Evolutionary conservation across 2,888 invertebrate species (phyloP), one percentile per base, ranked within the genome.

Genomic region (Acronicta aceris): DNA sequence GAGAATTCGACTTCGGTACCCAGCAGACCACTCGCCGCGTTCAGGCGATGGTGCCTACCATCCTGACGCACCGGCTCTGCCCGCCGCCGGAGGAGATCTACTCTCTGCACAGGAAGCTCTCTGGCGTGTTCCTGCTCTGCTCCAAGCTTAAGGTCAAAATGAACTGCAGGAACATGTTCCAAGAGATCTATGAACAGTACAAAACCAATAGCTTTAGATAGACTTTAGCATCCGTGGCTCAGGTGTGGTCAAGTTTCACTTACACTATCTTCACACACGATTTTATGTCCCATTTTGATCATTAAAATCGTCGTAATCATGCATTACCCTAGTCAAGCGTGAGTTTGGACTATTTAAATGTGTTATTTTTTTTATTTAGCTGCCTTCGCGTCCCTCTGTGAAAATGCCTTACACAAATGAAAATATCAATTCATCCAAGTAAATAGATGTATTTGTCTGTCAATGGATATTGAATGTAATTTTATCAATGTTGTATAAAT

Each of bases 41-140:
- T 65, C 98, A 99, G 73, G 95, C 96, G 5, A 90, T 98, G 17
- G 97, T 99, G 1, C 99, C 99, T 0, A 98, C 99, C 0, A 99
- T 99, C 96, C 95, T 99, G 53, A 96, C 97, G 46, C 98, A 99
- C 85, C 95, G 99, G 21, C 95, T 99, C 2, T 98, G 98, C 64
- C 99, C 99, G 1, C 99, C 99, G 0, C 99, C 99, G 0, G 99
- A 99, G 89, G 99, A 99, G 93, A 98, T 99, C 75, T 99, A 99
- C 93, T 99, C 99, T 0, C 95, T 99, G 17, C 99, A 99, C 88
- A 96, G 99, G 61, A 99, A 99, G 93, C 95, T 99, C 48, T 98
- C 99, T 0, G 99, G 99, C 0, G 97, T 98, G 13, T 99, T 99
- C 90, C 93, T 99, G 25, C 94, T 99, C 0, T 99, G 99, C 85